Conservation (phyloP, 2,797 vertebrate species). For the Phaenicophaeus curvirostris region DNA sequence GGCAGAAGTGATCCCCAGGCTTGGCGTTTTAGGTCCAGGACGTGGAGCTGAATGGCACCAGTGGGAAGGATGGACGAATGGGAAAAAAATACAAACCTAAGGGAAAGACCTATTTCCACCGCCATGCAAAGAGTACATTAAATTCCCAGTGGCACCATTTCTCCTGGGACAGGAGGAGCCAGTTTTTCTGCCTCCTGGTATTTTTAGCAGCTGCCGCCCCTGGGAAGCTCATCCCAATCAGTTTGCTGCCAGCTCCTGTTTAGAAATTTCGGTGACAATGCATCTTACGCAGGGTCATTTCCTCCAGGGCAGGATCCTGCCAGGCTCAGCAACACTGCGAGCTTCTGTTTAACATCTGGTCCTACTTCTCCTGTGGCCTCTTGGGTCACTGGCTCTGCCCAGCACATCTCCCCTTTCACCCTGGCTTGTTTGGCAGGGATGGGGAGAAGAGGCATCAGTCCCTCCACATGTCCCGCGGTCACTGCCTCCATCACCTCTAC, state of each 20-base stretch:
- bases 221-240: neutral
- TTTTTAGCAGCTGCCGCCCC: neutral
- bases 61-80: neutral
- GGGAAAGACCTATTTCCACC: too few relatives aligned
- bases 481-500: fast-evolving
- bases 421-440: neutral
- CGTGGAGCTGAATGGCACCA: neutral
- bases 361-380: slow-evolving; percentile 36
- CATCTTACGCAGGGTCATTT: slow-evolving; percentile 42
- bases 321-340: neutral
- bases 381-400: slow-evolving; percentile 68
- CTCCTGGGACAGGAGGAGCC: neutral
- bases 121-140: fast-evolving
- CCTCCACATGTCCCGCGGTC: neutral
- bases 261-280: neutral
- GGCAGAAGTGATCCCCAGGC: neutral
- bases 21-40: neutral
- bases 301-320: slow-evolving; percentile 35
- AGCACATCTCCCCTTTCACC: slow-evolving; percentile 59
- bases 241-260: neutral
- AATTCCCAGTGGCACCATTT: fast-evolving
- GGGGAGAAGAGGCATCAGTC: neutral
- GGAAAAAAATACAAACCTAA: fast-evolving
- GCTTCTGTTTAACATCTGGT: slow-evolving; percentile 77
- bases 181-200: neutral